phyloP scores from a whole-genome alignment of 2,888 invertebrate genomes.

The Drosophila suboccidentalis region DNA sequence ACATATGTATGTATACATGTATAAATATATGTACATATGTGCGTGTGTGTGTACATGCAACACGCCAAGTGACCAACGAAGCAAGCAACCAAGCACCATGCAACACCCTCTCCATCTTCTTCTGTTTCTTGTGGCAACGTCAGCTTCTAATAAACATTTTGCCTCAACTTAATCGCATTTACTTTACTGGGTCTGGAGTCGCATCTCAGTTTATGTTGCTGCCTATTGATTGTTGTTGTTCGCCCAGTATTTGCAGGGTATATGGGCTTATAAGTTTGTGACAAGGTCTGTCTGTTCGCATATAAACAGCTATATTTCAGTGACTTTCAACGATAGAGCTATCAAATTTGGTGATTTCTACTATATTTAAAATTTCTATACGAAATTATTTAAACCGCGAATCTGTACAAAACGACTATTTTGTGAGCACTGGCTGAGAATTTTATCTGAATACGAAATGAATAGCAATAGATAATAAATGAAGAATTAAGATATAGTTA shows the following conservation, averaged over 20 bases:
- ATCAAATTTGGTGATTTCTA: no score
- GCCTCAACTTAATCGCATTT: conserved; percentile 70
- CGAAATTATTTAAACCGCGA: no score
- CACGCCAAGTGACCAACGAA: conserved; percentile 62
- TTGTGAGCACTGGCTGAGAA: no score
- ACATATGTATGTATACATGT: conserved; percentile 1
- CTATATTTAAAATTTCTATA: no score
- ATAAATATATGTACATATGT: background rate
- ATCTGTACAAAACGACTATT: no score
- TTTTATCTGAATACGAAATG: no score
- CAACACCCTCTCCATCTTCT: conserved; percentile 7
- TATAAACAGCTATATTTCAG: background rate
- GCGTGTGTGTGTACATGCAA: conserved; percentile 52
- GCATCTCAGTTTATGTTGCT: conserved; percentile 12
- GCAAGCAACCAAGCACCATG: conserved; percentile 43
- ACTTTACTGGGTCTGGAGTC: conserved; percentile 41
- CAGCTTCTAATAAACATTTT: conserved; percentile 58
- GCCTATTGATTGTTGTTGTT: conserved; percentile 51
- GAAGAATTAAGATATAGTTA: no score
- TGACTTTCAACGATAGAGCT: background rate
- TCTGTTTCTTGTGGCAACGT: background rate
- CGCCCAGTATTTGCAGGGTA: background rate
- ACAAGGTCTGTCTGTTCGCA: background rate
- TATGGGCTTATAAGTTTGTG: background rate
- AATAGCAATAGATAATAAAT: no score